A percentile compares a stretch with the other conserved stretches of the same genome.
phyloP scores from a whole-genome alignment of 2,797 vertebrate genomes.

The Bradypus variegatus region DNA sequence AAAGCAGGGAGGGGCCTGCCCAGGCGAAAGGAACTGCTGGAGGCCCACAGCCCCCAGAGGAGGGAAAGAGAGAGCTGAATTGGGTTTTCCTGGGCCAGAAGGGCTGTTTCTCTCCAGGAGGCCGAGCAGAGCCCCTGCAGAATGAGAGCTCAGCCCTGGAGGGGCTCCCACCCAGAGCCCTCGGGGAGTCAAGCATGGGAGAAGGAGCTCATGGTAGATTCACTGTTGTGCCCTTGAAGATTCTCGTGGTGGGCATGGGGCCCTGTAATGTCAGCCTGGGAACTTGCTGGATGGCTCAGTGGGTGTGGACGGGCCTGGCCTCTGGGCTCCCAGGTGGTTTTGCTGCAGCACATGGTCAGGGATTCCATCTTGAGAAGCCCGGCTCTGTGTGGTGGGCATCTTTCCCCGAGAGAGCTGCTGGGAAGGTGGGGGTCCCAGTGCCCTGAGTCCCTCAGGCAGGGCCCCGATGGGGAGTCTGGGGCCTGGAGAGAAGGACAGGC shows the following conservation, averaged over 20 bases:
- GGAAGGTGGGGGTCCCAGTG: neutral
- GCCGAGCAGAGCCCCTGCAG: neutral
- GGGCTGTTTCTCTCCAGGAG: neutral
- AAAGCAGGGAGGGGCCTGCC: too few relatives aligned
- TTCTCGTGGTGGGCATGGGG: neutral
- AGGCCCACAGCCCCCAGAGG: neutral
- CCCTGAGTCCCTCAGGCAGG: neutral
- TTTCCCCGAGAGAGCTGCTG: neutral
- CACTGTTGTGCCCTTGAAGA: neutral
- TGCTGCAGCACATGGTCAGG: neutral
- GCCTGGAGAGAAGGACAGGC: neutral
- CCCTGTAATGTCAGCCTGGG: neutral
- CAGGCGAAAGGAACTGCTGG: neutral
- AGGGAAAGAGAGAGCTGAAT: neutral
- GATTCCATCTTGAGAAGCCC: neutral
- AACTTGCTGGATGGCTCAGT: neutral
- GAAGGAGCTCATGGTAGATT: neutral
- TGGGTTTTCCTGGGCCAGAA: neutral
- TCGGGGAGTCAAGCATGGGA: accelerated
- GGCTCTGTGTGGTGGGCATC: neutral
- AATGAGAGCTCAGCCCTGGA: neutral
- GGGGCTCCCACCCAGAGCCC: neutral
- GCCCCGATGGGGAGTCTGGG: neutral
- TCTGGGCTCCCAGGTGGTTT: neutral
- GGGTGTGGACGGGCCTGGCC: neutral